Evolutionary conservation across 2,113 vertebrate species (phyloP).

Genomic region (Pyxicephalus adspersus): DNA sequence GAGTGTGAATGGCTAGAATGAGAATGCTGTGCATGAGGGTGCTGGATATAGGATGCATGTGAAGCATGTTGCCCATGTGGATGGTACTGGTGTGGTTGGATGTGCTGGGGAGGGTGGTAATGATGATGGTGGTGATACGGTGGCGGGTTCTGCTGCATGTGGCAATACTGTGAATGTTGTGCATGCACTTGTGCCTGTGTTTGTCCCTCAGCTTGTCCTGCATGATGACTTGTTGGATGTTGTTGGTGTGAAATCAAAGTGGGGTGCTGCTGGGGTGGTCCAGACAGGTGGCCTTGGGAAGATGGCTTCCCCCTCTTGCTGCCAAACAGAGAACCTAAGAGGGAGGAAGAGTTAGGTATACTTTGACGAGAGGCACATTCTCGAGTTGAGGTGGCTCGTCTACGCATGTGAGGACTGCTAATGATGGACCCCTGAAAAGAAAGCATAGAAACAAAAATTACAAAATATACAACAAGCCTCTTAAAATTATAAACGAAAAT

Average conservation of each 20-base stretch:
- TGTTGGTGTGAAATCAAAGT: constrained; percentile 75
- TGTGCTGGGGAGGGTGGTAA: constrained; percentile 86
- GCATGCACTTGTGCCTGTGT: constrained; percentile 71
- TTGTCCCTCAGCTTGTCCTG: constrained; percentile 74
- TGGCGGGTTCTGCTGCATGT: constrained; percentile 86
- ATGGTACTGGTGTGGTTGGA: constrained; percentile 82
- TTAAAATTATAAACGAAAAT: constrained; percentile 65
- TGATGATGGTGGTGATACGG: constrained; percentile 96
- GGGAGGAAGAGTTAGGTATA: constrained; percentile 89
- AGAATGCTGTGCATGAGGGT: constrained; percentile 67
- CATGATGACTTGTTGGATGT: constrained; percentile 76
- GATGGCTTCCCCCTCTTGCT: constrained; percentile 84
- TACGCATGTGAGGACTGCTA: constrained; percentile 95
- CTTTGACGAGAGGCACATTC: constrained; percentile 92
- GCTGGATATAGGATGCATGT: constrained; percentile 67
- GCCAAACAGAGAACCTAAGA: constrained; percentile 92
- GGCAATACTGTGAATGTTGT: constrained; percentile 86
- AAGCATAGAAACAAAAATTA: constrained; percentile 81
- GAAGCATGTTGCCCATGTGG: constrained; percentile 69
- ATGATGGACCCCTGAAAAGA: constrained; percentile 97
- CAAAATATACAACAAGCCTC: constrained; percentile 65
- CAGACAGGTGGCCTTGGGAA: constrained; percentile 74
- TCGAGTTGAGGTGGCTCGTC: constrained; percentile 86
- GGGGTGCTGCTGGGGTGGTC: constrained; percentile 75
- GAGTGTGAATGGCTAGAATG: constrained; percentile 62